Evolutionary conservation across 64 coral and sea anemone genomes (phyloP), one percentile per base, ranked within the genome.

Genomic region (Porites australiensis): DNA sequence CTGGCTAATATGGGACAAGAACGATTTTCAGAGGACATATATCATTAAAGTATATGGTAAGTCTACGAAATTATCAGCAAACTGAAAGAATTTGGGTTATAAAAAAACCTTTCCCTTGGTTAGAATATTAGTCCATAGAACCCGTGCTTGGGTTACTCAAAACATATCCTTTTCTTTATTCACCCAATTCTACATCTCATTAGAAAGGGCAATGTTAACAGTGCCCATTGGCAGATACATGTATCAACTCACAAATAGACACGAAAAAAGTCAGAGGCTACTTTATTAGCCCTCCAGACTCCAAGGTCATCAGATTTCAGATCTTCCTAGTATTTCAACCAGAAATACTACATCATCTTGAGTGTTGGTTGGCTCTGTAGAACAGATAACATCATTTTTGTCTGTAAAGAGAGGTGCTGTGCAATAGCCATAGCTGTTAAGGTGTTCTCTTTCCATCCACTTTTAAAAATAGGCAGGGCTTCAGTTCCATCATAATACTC

Each of bases 361-460:
- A 21, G 8, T 75, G 72, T 75, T 75, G 48, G 72, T 75, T 50
- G 72, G 72, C 8, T 37, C 72, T 53, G 19, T 44, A 7, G 76
- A 44, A 19, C 23, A 48, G 12, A 20, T 79, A 53, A 52, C 54
- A 52, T 51, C 76, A 49, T 55, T 79, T 79, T 55, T 20, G 16
- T 79, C 47, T 49, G 76, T 51, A 55, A 79, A 79, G 18, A 49
- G 76, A 79, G 6, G 54, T 51, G 48, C 54, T 79, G 76, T 51
- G 54, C 48, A 21, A 79, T 79, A 49, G 19, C 76, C 76, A 79
- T 79, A 79, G 76, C 76, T 79, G 76, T 52, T 49, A 79, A 79
- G 76, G 44, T 53, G 54, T 79, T 79, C 48, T 49, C 76, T 55
- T 79, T 79, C 76, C 6, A 79, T 49, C 76, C 76, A 50, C 21